A percentile compares a stretch with the other conserved stretches of the same genome.
phyloP scores from a whole-genome alignment of 2,113 vertebrate species.

The Bos indicus region DNA sequence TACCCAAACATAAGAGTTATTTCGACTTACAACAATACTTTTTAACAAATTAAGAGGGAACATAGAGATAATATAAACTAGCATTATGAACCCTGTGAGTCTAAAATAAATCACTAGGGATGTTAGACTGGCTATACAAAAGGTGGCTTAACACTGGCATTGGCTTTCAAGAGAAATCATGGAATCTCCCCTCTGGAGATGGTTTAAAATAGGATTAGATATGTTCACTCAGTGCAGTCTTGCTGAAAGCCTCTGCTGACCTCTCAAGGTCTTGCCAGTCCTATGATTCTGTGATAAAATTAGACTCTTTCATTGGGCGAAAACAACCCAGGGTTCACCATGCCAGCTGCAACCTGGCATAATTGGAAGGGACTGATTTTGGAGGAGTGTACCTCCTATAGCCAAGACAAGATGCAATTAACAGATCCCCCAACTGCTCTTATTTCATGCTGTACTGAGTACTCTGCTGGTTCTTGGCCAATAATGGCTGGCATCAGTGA shows the following conservation, averaged over 20 bases:
- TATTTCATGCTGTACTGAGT: constrained; percentile 60
- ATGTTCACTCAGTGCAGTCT: constrained; percentile 33
- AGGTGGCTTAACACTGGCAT: background rate
- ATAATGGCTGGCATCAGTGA: constrained; percentile 59
- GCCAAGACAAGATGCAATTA: constrained; percentile 73
- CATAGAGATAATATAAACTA: background rate
- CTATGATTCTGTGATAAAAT: constrained; percentile 73
- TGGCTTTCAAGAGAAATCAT: constrained; percentile 50
- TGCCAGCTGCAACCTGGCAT: constrained; percentile 74
- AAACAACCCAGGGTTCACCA: constrained; percentile 66
- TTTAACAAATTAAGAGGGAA: background rate
- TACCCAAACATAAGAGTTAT: background rate
- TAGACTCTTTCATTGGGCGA: constrained; percentile 68
- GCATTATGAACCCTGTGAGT: background rate
- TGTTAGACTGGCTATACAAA: background rate
- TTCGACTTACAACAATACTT: background rate
- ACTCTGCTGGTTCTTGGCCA: constrained; percentile 55
- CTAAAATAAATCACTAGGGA: constrained; percentile 38
- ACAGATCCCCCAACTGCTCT: constrained; percentile 62
- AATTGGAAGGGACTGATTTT: constrained; percentile 69
- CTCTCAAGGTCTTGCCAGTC: constrained; percentile 67
- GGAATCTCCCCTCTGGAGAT: constrained; percentile 43
- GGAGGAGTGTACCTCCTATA: constrained; percentile 64
- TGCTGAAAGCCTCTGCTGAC: constrained; percentile 53
- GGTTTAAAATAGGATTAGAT: constrained; percentile 62